A percentile compares a stretch with the other conserved stretches of the same genome.
Evolutionary conservation across 2,888 invertebrate genomes (phyloP).

Genomic region (Macaria liturata): DNA sequence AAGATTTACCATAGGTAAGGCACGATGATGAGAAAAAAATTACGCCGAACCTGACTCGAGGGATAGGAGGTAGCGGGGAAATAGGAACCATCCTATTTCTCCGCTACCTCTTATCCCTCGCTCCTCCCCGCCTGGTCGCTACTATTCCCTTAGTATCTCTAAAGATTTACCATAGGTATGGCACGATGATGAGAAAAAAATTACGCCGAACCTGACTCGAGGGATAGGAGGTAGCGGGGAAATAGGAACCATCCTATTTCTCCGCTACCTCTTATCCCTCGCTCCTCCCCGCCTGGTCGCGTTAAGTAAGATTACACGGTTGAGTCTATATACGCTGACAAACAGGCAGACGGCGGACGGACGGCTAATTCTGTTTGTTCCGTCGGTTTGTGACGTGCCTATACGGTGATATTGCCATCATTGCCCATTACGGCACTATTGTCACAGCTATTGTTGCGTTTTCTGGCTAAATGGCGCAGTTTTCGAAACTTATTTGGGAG

Average conservation of each 20-base stretch:
- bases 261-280: conserved; percentile 12
- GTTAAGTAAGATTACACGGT: conserved; percentile 63
- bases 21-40: no score
- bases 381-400: conserved; percentile 49
- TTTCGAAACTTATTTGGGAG: no score
- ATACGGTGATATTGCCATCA: conserved; percentile 34
- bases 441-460: neutral
- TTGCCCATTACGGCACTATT: conserved; percentile 12
- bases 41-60: neutral
- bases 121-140: conserved; percentile 30
- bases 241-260: no score
- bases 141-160: no score
- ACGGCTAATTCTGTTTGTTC: conserved; percentile 71
- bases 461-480: no score
- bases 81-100: no score
- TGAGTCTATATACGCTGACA: conserved; percentile 57
- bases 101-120: conserved; percentile 13
- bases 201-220: neutral
- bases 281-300: conserved; percentile 30
- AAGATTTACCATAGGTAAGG: no score
- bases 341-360: conserved; percentile 55
- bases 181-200: no score
- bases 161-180: no score
- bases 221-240: conserved; percentile 10
- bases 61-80: conserved; percentile 8